A percentile compares a stretch with the other conserved stretches of the same genome.
phyloP scores from a whole-genome alignment of 35 echinoderm and acorn worm species.

The Chiridota heheva region DNA sequence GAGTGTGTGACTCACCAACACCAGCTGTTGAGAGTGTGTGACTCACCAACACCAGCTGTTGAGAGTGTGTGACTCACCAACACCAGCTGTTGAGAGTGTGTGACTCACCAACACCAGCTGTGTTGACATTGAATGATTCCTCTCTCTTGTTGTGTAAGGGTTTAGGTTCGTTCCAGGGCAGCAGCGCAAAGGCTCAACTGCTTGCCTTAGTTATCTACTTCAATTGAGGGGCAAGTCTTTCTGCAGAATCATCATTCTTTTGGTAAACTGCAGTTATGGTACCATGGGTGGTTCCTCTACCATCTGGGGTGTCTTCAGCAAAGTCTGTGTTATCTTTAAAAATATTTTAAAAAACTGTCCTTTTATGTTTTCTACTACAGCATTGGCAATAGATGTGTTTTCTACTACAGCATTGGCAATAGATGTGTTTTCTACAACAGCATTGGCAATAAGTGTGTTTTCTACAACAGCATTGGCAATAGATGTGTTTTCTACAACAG shows the following conservation, averaged over 20 bases:
- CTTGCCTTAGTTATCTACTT: neutral
- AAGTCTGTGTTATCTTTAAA: constrained; percentile 69
- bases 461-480: constrained; percentile 41
- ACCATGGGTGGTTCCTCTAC: constrained; percentile 57
- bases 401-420: no score
- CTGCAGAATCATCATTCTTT: constrained; percentile 5
- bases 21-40: no score
- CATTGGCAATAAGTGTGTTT: constrained; percentile 52
- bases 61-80: no score
- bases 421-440: no score
- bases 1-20: no score
- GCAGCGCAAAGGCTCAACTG: neutral
- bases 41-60: no score
- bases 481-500: constrained; percentile 70
- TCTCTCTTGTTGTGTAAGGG: neutral
- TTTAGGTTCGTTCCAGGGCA: constrained; percentile 33
- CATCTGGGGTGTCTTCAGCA: constrained; percentile 65
- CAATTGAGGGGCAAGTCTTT: neutral
- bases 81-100: neutral
- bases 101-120: neutral
- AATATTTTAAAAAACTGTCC: constrained; percentile 44
- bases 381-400: no score
- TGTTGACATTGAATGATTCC: neutral
- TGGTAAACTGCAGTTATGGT: constrained; percentile 55
- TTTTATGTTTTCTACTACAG: no score